Evolutionary conservation across 2,797 vertebrate genomes (phyloP).

Genomic region (Labroides dimidiatus): DNA sequence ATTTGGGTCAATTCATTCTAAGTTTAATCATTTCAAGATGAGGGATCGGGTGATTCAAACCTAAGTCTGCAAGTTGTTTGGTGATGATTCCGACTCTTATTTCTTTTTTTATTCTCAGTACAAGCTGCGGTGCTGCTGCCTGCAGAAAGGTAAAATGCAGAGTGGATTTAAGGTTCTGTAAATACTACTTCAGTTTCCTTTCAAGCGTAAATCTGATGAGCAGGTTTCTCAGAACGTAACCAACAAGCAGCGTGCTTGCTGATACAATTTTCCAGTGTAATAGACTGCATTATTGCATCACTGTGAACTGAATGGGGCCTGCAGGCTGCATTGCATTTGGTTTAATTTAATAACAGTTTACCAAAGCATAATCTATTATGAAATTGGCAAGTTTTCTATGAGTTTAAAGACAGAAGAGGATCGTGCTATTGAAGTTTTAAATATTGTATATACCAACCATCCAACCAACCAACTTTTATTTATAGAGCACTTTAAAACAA

Average conservation of each 20-base stretch:
- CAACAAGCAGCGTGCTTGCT: too few relatives aligned
- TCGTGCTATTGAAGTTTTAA: too few relatives aligned
- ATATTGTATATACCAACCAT: too few relatives aligned
- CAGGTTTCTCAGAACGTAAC: neutral
- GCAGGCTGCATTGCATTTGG: neutral
- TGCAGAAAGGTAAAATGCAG: neutral
- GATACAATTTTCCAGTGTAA: neutral
- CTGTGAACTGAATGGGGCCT: neutral
- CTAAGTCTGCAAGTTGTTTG: constrained; percentile 13
- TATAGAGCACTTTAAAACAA: too few relatives aligned
- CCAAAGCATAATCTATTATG: too few relatives aligned
- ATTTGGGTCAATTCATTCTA: constrained; percentile 55
- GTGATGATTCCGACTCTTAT: constrained; percentile 43
- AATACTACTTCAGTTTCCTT: too few relatives aligned
- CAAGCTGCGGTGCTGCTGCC: constrained; percentile 13
- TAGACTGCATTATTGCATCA: neutral
- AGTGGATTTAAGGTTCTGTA: too few relatives aligned
- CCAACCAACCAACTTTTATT: too few relatives aligned
- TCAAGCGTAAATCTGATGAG: too few relatives aligned
- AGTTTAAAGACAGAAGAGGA: too few relatives aligned
- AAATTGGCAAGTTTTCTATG: too few relatives aligned
- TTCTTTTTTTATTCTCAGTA: constrained; percentile 16
- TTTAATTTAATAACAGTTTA: too few relatives aligned
- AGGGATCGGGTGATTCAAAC: constrained; percentile 39
- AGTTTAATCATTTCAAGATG: constrained; percentile 58